A percentile compares a stretch with the other conserved stretches of the same genome.
Evolutionary conservation across 2,113 vertebrate species (phyloP).

Genomic region (Carettochelys insculpta): DNA sequence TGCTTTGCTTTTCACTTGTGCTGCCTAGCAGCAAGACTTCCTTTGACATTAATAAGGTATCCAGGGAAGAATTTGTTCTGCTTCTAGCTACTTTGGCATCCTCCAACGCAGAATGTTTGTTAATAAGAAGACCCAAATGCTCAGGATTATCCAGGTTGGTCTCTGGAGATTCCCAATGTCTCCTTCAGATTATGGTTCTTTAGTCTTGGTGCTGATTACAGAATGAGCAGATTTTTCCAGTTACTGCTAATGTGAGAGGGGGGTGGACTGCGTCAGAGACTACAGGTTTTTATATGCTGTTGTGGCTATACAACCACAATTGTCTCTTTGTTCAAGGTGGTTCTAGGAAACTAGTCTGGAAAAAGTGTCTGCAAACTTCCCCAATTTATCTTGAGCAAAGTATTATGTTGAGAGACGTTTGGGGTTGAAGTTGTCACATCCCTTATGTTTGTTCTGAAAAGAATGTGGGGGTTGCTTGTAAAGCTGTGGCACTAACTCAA

Average conservation of each 20-base stretch:
- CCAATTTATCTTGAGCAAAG: background rate
- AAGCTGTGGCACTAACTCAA: background rate
- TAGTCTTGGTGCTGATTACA: background rate
- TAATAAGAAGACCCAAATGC: rapidly evolving
- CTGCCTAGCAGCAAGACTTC: background rate
- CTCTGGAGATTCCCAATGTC: background rate
- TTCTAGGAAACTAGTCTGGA: background rate
- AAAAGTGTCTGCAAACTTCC: background rate
- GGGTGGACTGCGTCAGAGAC: rapidly evolving
- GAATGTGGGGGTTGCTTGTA: too few species aligned
- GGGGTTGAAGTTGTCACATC: background rate
- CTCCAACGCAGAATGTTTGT: rapidly evolving
- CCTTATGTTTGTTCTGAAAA: background rate
- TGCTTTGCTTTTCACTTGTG: background rate
- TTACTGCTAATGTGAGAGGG: background rate
- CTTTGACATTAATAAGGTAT: background rate
- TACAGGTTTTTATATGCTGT: rapidly evolving
- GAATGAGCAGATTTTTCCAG: background rate
- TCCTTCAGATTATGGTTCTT: rapidly evolving
- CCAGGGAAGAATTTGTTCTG: rapidly evolving
- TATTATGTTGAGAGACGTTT: background rate
- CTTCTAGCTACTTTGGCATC: rapidly evolving
- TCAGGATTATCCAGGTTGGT: rapidly evolving
- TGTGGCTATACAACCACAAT: rapidly evolving
- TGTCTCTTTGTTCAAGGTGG: background rate